Percentiles rank a stretch among this genome's conserved stretches.
Conservation (phyloP, 2,797 vertebrate genomes). For the Rhynchotus rufescens region DNA sequence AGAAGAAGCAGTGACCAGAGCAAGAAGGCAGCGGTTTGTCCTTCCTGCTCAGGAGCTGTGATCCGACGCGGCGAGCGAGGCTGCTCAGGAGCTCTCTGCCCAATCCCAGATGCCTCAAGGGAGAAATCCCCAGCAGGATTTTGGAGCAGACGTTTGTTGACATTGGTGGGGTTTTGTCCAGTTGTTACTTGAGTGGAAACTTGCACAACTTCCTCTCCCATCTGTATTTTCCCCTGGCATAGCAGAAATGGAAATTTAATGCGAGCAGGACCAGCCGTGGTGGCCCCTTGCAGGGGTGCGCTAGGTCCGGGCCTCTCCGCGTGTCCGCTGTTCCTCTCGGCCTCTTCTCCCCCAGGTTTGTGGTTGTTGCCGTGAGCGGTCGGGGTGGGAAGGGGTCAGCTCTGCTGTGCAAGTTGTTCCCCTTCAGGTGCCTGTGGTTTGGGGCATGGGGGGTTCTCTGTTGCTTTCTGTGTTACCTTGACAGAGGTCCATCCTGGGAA, state of each 20-base stretch:
- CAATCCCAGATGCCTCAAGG: neutral
- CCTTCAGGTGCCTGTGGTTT: neutral
- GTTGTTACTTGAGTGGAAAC: neutral
- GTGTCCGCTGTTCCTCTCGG: neutral
- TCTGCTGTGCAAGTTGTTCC: neutral
- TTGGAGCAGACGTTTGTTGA: neutral
- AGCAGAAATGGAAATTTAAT: neutral
- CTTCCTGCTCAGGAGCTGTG: neutral
- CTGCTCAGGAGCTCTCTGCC: neutral
- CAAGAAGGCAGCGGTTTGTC: neutral
- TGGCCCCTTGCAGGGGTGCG: neutral
- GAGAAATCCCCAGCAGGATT: neutral
- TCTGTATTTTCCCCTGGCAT: rapidly evolving
- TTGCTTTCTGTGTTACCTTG: neutral
- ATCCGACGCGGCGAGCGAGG: neutral
- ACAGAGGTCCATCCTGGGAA: neutral
- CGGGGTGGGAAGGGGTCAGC: too few relatives aligned
- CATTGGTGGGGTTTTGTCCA: neutral
- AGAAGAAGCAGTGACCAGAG: neutral
- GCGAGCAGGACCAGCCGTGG: neutral
- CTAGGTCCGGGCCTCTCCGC: neutral
- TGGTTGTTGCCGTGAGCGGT: neutral
- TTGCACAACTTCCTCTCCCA: neutral
- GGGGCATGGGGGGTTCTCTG: neutral
- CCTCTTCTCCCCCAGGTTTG: neutral